Evolutionary conservation across 2,113 vertebrate genomes (phyloP).

Genomic region (Saccopteryx bilineata): DNA sequence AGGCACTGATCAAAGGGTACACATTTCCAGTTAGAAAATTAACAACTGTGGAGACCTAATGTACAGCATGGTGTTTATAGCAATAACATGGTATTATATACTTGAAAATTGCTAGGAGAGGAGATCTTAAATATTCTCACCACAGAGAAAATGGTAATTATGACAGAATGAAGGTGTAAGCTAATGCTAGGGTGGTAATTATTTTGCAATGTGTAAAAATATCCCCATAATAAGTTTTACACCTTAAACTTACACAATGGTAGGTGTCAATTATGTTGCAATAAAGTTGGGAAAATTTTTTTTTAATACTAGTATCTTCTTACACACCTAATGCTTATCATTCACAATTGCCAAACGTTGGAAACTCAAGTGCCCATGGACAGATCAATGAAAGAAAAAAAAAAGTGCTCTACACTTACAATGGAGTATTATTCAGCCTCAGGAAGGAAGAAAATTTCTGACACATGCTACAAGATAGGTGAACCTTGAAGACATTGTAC

Average conservation of each 20-base stretch:
- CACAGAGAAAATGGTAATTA: background rate
- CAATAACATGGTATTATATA: background rate
- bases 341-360: background rate
- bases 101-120: background rate
- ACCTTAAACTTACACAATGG: background rate
- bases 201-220: background rate
- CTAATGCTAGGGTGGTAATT: background rate
- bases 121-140: background rate
- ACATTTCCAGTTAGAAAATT: background rate
- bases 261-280: background rate
- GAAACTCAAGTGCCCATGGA: background rate
- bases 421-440: background rate
- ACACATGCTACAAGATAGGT: no score
- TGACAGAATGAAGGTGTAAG: background rate
- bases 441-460: background rate
- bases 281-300: background rate
- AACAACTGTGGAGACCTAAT: background rate
- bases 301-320: background rate
- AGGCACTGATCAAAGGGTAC: background rate
- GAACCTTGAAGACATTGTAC: background rate
- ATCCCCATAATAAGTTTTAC: no score
- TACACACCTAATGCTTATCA: background rate
- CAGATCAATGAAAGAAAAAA: background rate
- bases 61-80: background rate
- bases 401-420: background rate